Evolutionary conservation across 37 sponge, comb jelly and placozoan genomes (phyloP).

Genomic region (Dysidea cf. avara): DNA sequence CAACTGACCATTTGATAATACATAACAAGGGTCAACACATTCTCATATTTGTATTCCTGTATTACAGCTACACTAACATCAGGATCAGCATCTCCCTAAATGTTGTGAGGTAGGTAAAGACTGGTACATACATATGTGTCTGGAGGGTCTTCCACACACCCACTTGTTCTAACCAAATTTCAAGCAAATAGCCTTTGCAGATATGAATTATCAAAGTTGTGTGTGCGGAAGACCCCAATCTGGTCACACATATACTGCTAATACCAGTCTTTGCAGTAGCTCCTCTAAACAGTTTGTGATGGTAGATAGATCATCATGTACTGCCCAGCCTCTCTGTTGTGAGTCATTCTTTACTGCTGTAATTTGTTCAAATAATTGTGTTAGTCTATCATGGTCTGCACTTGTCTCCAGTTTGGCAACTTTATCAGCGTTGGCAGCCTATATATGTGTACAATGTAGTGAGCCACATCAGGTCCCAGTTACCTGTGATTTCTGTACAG

Average conservation of each 20-base stretch:
- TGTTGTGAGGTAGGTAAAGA: background rate
- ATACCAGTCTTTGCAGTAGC: constrained; percentile 71
- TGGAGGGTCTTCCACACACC: background rate
- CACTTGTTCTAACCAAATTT: background rate
- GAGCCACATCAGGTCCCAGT: background rate
- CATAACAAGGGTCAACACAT: constrained; percentile 57
- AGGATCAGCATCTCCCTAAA: constrained; percentile 83
- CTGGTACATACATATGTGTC: background rate
- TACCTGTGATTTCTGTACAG: constrained; percentile 63
- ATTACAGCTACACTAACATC: constrained; percentile 47
- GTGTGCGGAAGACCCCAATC: background rate
- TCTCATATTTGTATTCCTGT: constrained; percentile 77
- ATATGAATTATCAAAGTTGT: background rate
- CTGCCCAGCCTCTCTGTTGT: constrained; percentile 86
- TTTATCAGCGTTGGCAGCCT: background rate
- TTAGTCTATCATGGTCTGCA: constrained; percentile 54
- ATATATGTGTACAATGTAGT: background rate
- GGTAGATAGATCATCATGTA: constrained; percentile 61
- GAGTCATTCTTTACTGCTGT: constrained; percentile 67
- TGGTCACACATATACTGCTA: constrained; percentile 4
- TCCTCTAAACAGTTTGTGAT: constrained; percentile 67
- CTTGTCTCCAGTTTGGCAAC: constrained; percentile 15
- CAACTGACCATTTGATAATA: constrained; percentile 76
- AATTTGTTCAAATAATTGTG: constrained; percentile 59
- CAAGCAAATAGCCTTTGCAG: background rate